phyloP scores from a whole-genome alignment of 2,797 vertebrate genomes.

The Babyrousa celebensis region DNA sequence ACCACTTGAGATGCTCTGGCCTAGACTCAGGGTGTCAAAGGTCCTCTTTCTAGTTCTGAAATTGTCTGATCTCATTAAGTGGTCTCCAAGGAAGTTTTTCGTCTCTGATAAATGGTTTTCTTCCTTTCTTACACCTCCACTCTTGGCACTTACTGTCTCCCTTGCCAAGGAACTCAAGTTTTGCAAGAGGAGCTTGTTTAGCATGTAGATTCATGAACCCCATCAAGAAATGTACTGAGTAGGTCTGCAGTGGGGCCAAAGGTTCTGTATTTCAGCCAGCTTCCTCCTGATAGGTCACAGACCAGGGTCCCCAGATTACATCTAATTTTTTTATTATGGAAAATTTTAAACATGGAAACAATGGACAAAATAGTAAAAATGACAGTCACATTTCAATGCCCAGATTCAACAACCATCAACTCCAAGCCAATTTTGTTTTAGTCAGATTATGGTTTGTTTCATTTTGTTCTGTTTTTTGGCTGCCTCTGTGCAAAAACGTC shows the following conservation, averaged over 20 bases:
- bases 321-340: slow-evolving; percentile 5
- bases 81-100: slow-evolving; percentile 50
- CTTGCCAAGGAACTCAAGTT: neutral
- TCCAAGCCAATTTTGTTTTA: slow-evolving; percentile 6
- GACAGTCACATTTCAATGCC: neutral
- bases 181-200: neutral
- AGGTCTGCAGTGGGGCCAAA: neutral
- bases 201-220: slow-evolving; percentile 12
- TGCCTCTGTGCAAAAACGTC: no score
- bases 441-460: neutral
- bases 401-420: neutral
- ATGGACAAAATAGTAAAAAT: slow-evolving; percentile 39
- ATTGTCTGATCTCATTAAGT: neutral
- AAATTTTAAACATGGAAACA: neutral
- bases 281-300: neutral
- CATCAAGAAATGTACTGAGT: neutral
- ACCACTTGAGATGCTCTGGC: neutral
- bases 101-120: neutral
- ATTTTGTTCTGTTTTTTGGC: no score
- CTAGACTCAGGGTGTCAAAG: neutral
- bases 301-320: neutral
- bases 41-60: slow-evolving; percentile 2
- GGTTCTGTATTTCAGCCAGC: neutral
- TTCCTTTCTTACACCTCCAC: neutral
- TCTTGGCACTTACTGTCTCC: neutral